Base-by-base conservation (phyloP, 1,140 invertebrate genomes). In the Bilobella aurantiaca region DNA sequence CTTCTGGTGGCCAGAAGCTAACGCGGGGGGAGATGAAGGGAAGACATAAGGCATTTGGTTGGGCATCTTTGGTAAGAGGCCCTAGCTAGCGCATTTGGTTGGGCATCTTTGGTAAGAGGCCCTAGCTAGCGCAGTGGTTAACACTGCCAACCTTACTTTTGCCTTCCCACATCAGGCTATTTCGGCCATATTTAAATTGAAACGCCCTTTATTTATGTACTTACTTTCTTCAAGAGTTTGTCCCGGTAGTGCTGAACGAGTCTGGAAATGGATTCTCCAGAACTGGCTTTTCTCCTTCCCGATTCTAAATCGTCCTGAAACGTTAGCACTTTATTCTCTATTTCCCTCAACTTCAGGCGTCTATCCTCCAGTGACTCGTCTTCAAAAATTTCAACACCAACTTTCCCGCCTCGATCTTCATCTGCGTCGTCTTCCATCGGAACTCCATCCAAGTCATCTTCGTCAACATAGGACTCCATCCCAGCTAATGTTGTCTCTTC, bases 241-340 rank as follows among this genome's bases (percentile, higher is more conserved):
- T 89, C 84, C 42, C 94, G 81, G 76, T 95, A 96, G 79, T 94
- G 88, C 76, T 94, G 88, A 0, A 96, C 87, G 46, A 68, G 56
- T 23, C 67, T 53, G 60, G 82, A 76, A 66, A 92, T 82, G 16
- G 85, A 84, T 83, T 91, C 88, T 5, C 86, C 87, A 25, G 84
- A 78, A 78, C 93, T 91, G 1, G 90, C 75, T 42, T 81, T 82
- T 64, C 88, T 81, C 74, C 86, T 83, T 1, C 93, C 92, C 21
- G 85, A 87, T 79, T 97, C 94, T 53, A 97, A 77, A 78, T 97
- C 93, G 81, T 98, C 94, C 80, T 96, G 93, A 81, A 95, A 97
- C 75, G 93, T 89, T 79, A 96, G 83, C 18, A 92, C 91, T 80
- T 94, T 93, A 49, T 96, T 80, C 81, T 98, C 94, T 72, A 98